Evolutionary conservation across 2,888 invertebrate species (phyloP).

Genomic region (Podotricha telesiphe): DNA sequence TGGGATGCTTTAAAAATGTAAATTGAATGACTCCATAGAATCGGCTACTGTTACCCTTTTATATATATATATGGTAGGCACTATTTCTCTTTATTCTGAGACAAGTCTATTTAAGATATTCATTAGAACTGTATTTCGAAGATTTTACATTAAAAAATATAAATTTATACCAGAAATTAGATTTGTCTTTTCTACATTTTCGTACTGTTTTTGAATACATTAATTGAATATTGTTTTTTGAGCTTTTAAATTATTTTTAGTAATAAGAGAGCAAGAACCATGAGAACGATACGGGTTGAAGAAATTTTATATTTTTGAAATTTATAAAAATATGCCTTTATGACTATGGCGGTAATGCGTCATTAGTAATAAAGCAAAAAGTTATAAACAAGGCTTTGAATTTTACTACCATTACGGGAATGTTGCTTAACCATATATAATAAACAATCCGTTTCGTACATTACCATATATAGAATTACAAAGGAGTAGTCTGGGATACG

Average conservation of each 20-base stretch:
- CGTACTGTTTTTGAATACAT: too few relatives aligned
- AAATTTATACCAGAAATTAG: too few relatives aligned
- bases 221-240: too few relatives aligned
- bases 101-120: slow-evolving; percentile 2
- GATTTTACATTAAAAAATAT: neutral
- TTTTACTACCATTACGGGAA: slow-evolving; percentile 33
- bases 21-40: slow-evolving; percentile 49
- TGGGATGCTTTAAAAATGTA: slow-evolving; percentile 55
- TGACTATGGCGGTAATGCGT: slow-evolving; percentile 24
- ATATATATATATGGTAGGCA: too few relatives aligned
- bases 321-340: slow-evolving; percentile 10
- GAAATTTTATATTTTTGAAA: neutral
- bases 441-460: slow-evolving; percentile 37
- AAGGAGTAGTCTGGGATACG: slow-evolving; percentile 40
- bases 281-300: neutral
- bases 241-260: neutral
- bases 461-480: slow-evolving; percentile 42
- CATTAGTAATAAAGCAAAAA: slow-evolving; percentile 32
- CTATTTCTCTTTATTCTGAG: slow-evolving; percentile 12
- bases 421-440: slow-evolving; percentile 32
- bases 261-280: neutral
- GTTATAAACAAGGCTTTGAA: slow-evolving; percentile 24
- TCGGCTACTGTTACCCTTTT: slow-evolving; percentile 38
- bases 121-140: neutral
- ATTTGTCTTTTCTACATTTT: too few relatives aligned